Evolutionary conservation across 1,140 invertebrate species (phyloP), one percentile per base, ranked within the genome.

Genomic region (Steinernema khuongi): DNA sequence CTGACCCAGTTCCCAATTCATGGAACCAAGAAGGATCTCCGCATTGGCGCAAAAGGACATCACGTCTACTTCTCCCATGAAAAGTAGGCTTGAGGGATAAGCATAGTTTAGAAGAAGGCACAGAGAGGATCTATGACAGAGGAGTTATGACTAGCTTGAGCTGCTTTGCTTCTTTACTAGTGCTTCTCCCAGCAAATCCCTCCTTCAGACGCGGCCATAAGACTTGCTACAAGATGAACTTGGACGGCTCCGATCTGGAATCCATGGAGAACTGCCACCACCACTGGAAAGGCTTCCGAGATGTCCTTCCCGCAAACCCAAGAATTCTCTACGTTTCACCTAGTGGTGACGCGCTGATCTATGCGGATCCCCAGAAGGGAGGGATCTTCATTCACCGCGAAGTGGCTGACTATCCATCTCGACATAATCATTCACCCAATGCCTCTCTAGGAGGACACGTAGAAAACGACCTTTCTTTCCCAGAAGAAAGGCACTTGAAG

Each of bases 401-500:
- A 22, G 50, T 14, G 19, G 7, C 7, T 7, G 36, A 41, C 7
- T n/a, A 41, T n/a, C 7, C n/a, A 7, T 41, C 7, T 41, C 7
- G 7, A 41, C 36, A 41, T 11, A 41, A 41, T 7, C 7, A 41
- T 7, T n/a, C n/a, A 11, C 36, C 36, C n/a, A n/a, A 41, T 41
- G 36, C 36, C n/a, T n/a, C 7, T 41, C n/a, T 41, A 11, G 7
- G n/a, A 7, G 36, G n/a, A n/a, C 36, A 41, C 36, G n/a, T 7
- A 41, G 36, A 11, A 41, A n/a, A 41, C 7, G 7, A n/a, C n/a
- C 36, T n/a, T n/a, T 26, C 50, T 4, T 60, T 60, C 22, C 50
- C 50, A 4, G 50, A 26, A 14, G 79, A 81, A 68, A 77, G 31
- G 18, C 74, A 81, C 68, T 70, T 81, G 11, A 67, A 67, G 31